phyloP scores from a whole-genome alignment of 2,797 vertebrate species.

The Tenualosa ilisha region DNA sequence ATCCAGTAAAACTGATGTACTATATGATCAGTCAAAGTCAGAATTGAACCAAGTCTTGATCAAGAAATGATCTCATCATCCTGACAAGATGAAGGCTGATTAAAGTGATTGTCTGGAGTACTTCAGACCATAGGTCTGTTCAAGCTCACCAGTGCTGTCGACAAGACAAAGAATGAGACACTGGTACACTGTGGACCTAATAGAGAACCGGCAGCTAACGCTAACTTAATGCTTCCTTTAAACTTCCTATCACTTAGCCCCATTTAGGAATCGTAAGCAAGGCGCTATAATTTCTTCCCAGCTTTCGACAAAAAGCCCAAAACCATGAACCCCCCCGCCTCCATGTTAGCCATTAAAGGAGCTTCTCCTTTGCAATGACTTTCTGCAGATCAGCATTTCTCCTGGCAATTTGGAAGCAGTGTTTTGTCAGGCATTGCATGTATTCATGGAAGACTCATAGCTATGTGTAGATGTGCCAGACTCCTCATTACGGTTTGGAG shows the following conservation, averaged over 20 bases:
- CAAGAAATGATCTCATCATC: not conserved
- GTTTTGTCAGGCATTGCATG: not conserved
- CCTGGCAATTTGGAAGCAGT: not conserved
- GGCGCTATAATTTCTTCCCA: too few relatives aligned
- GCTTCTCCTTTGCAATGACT: not conserved
- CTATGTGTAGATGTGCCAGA: not conserved
- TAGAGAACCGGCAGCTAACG: too few relatives aligned
- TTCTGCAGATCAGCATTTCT: not conserved
- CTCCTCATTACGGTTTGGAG: not conserved
- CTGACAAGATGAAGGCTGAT: not conserved
- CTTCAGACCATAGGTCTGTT: too few relatives aligned
- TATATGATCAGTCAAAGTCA: not conserved
- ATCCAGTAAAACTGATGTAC: not conserved
- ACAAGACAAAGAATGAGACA: not conserved
- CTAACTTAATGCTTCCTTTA: too few relatives aligned
- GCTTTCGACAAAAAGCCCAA: too few relatives aligned
- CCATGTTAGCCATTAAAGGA: not conserved
- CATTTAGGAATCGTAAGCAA: too few relatives aligned
- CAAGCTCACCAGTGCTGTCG: too few relatives aligned
- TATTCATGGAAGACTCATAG: not conserved
- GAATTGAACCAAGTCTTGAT: not conserved
- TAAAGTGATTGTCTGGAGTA: too few relatives aligned
- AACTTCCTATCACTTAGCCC: too few relatives aligned
- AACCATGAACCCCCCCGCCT: not conserved
- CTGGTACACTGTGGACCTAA: not conserved